These are phyloP conservation scores for Oligia strigilis DNA, from an alignment of 2,888 invertebrate genomes.

Conservation along the genomic window DNA sequence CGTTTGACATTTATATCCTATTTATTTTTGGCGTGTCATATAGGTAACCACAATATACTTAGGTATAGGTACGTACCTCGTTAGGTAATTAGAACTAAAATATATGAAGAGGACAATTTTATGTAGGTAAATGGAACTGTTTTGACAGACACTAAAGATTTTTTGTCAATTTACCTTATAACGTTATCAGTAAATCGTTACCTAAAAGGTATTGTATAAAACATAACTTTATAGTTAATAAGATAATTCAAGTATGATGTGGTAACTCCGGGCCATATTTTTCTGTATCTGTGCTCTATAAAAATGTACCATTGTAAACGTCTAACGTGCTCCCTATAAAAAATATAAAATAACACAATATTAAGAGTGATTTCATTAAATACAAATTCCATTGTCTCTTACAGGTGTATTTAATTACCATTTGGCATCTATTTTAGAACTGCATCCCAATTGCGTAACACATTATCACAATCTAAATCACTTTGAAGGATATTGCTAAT, in stretches of 20 bases:
- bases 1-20: conserved; percentile 31
- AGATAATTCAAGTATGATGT: too few relatives aligned
- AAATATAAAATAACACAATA: too few relatives aligned
- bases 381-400: too few relatives aligned
- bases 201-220: too few relatives aligned
- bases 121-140: conserved; percentile 7
- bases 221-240: too few relatives aligned
- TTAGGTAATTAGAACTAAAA: conserved; percentile 19
- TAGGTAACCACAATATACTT: conserved; percentile 8
- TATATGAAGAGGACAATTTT: conserved; percentile 21
- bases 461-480: not conserved
- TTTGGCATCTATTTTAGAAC: too few relatives aligned
- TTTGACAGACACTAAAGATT: conserved; percentile 34
- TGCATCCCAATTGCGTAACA: not conserved
- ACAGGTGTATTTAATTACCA: too few relatives aligned
- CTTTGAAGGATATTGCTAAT: not conserved
- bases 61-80: not conserved
- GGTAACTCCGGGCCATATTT: too few relatives aligned
- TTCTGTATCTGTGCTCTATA: too few relatives aligned
- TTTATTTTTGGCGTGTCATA: conserved; percentile 38
- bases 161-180: conserved; percentile 20
- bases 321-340: too few relatives aligned
- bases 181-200: not conserved
- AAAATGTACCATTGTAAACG: too few relatives aligned
- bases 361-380: too few relatives aligned